Conservation (phyloP, 2,113 vertebrate genomes). For the Neodontobutis hainanensis region DNA sequence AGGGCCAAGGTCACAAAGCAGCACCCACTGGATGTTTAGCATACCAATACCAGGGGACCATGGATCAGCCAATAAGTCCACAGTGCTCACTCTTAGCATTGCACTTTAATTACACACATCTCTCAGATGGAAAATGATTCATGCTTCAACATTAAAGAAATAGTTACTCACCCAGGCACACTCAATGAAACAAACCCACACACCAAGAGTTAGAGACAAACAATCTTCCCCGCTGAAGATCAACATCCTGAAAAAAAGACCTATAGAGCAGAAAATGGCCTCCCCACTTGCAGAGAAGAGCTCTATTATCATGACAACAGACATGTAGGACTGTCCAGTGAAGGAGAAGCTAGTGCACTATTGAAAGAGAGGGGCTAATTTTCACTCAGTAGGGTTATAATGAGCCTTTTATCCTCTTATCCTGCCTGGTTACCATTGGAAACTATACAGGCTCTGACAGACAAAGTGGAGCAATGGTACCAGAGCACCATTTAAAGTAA, state of each 20-base stretch:
- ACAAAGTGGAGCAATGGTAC: slow-evolving; percentile 33
- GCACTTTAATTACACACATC: slow-evolving; percentile 15
- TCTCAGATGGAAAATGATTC: slow-evolving; percentile 7
- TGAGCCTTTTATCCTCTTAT: slow-evolving; percentile 68
- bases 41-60: background rate
- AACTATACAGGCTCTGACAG: slow-evolving; percentile 57
- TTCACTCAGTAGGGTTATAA: slow-evolving; percentile 70
- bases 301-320: slow-evolving; percentile 59
- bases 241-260: slow-evolving; percentile 24
- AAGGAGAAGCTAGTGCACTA: slow-evolving; percentile 47
- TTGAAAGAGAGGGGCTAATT: slow-evolving; percentile 59
- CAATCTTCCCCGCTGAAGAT: slow-evolving; percentile 4
- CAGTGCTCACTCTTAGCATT: background rate
- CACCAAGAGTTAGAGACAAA: background rate
- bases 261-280: slow-evolving; percentile 38
- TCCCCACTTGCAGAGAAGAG: slow-evolving; percentile 32
- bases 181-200: slow-evolving; percentile 12
- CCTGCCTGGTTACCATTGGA: slow-evolving; percentile 54
- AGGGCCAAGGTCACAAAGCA: slow-evolving; percentile 3
- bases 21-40: slow-evolving; percentile 12
- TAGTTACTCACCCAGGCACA: slow-evolving; percentile 8
- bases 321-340: slow-evolving; percentile 60
- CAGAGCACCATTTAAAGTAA: slow-evolving; percentile 28
- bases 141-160: slow-evolving; percentile 9
- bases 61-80: slow-evolving; percentile 1